Conservation (phyloP, 2,888 invertebrate genomes). For the Hydropsyche betteni region DNA sequence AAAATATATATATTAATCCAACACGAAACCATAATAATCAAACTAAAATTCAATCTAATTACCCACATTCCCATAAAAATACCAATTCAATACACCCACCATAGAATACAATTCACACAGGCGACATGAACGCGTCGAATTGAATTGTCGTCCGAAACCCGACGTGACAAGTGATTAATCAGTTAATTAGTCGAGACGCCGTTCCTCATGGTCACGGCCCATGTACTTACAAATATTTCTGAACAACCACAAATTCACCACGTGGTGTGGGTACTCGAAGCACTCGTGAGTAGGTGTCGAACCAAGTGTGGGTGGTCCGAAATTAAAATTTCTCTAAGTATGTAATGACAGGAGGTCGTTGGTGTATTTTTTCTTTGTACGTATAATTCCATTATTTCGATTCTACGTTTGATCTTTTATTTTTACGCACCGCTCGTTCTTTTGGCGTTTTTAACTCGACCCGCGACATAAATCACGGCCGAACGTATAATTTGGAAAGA, state of each 20-base stretch:
- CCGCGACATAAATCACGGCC: constrained; percentile 27
- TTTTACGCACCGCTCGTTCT: constrained; percentile 10
- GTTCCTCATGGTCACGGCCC: constrained; percentile 17
- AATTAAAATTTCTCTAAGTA: constrained; percentile 41
- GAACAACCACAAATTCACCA: too few relatives aligned
- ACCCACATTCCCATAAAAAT: too few relatives aligned
- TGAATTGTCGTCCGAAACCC: constrained; percentile 5
- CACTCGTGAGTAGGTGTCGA: constrained; percentile 16
- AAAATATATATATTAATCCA: too few relatives aligned
- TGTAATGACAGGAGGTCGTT: constrained; percentile 41
- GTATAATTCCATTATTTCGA: neutral
- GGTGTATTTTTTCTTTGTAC: neutral
- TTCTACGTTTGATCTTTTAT: neutral
- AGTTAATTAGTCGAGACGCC: constrained; percentile 27
- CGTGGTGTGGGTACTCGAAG: too few relatives aligned
- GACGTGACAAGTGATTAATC: constrained; percentile 26
- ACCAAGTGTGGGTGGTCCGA: constrained; percentile 36
- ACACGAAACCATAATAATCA: too few relatives aligned
- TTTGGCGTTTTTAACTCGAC: neutral
- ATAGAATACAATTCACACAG: too few relatives aligned
- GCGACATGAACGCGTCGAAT: neutral
- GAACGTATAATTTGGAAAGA: constrained; percentile 34
- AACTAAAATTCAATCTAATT: too few relatives aligned
- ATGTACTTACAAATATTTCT: neutral
- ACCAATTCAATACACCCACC: too few relatives aligned